These are phyloP conservation scores for Glomeris maerens DNA, from an alignment of 1,140 invertebrate species.

Conservation along the genomic window DNA sequence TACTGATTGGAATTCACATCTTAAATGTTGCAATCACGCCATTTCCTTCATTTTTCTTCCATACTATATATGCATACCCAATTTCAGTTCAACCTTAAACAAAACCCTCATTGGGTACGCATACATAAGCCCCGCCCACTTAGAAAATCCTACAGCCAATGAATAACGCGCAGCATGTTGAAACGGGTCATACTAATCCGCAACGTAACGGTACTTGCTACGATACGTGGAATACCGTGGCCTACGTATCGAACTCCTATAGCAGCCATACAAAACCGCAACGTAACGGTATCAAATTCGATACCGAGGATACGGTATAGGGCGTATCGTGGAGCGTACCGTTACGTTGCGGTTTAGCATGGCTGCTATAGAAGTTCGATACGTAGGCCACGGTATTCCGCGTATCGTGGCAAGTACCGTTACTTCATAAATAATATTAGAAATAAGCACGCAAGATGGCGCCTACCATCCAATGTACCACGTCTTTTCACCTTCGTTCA, in stretches of 20 bases:
- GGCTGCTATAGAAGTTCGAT: neutral
- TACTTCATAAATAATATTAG: constrained; percentile 1
- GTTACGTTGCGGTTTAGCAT: neutral
- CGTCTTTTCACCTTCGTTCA: constrained; percentile 24
- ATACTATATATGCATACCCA: too few relatives aligned
- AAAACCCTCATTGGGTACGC: too few relatives aligned
- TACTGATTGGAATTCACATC: too few relatives aligned
- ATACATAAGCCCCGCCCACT: too few relatives aligned
- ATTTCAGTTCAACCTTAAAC: too few relatives aligned
- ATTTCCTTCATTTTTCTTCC: too few relatives aligned
- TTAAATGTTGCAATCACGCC: too few relatives aligned
- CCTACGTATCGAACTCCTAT: neutral
- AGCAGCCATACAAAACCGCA: neutral
- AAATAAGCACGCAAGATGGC: neutral
- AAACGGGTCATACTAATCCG: neutral
- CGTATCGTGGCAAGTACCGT: too few relatives aligned
- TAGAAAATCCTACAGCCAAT: too few relatives aligned
- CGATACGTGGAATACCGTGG: neutral
- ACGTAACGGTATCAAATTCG: neutral
- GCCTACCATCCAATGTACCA: constrained; percentile 43
- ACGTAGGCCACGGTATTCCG: too few relatives aligned
- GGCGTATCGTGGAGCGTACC: neutral
- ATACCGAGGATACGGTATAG: neutral
- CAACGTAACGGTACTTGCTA: neutral
- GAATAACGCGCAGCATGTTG: too few relatives aligned